Base-by-base conservation (phyloP, 1,140 invertebrate species). In the Solenopsis fugax region DNA sequence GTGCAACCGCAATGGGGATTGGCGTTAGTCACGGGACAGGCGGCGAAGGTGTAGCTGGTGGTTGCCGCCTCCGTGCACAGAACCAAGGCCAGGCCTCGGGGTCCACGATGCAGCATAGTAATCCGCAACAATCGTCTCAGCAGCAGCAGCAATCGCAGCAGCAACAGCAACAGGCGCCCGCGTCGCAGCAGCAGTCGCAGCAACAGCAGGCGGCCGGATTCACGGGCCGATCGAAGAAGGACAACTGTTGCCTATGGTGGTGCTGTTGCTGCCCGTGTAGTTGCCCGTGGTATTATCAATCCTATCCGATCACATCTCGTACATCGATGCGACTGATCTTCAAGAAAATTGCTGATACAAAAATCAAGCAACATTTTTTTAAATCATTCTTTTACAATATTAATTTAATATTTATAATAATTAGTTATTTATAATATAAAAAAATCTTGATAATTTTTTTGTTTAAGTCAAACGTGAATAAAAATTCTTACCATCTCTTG, bases 231-330 rank as follows among this genome's bases (percentile, higher is more conserved):
- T 95, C 94, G 58, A 95, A 95, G 88, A 95, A 94, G 93, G 95
- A 95, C 91, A 95, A 95, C 86, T 97, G 97, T 93, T 97, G 96
- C 90, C 96, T 97, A 80, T 97, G 96, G 89, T 97, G 97, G 96
- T 97, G 96, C 92, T 97, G 97, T 92, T 97, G 96, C 93, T 97
- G 97, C 95, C 41, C 41, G 7, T 41, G 41, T 41, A 97, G 96
- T 95, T 97, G 97, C 95, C 96, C 96, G 94, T 97, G 96, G 97
- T 97, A 96, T 93, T 95, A 91, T 84, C 93, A 93, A 90, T 94
- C 91, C 77, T 94, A 58, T 82, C 64, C 71, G 91, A 90, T 89
- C 60, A 73, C 73, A 34, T 41, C 37, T 58, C 62, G 65, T 60
- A 85, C 77, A 75, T 86, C 58, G 52, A 62, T 41, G 65, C 54